A percentile compares a stretch with the other conserved stretches of the same genome.
These are phyloP conservation scores for Agonopterix heracliana DNA, from an alignment of 2,888 invertebrate genomes.

Conservation along the genomic window DNA sequence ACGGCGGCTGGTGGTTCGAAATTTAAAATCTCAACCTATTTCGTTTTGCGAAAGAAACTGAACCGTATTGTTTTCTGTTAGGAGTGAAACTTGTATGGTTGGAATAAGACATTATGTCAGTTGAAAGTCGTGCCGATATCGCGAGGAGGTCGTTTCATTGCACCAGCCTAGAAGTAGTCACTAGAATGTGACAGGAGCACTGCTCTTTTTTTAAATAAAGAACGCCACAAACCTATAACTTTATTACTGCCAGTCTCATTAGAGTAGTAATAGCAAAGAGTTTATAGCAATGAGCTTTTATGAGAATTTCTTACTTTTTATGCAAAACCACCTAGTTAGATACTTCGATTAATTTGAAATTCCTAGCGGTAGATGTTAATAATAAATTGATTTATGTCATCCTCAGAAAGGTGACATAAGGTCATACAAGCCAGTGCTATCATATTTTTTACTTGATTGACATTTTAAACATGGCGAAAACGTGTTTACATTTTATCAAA, in stretches of 20 bases:
- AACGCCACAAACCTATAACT: conserved; percentile 37
- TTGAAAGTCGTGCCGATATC: conserved; percentile 27
- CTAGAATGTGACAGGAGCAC: conserved; percentile 39
- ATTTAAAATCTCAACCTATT: conserved; percentile 50
- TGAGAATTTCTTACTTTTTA: too few species aligned
- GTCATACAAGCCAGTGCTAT: too few species aligned
- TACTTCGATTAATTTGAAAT: too few species aligned
- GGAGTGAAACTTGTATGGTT: conserved; percentile 14
- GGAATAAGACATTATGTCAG: conserved; percentile 11
- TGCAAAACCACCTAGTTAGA: too few species aligned
- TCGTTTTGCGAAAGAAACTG: conserved; percentile 16
- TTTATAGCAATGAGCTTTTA: neutral
- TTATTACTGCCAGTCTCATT: conserved; percentile 40
- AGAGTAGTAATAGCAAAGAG: conserved; percentile 14
- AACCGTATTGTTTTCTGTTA: conserved; percentile 18
- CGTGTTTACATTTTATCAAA: neutral
- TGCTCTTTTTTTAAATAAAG: conserved; percentile 36
- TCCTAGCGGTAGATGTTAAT: too few species aligned
- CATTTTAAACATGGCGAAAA: neutral
- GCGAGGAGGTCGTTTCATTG: conserved; percentile 51
- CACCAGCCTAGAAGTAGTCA: conserved; percentile 47
- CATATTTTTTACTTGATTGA: too few species aligned
- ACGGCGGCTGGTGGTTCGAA: conserved; percentile 47
- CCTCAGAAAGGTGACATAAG: too few species aligned
- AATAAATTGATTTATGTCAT: too few species aligned